These are phyloP conservation scores for Passer montanus DNA, from an alignment of 2,113 vertebrate genomes.

Conservation along the genomic window DNA sequence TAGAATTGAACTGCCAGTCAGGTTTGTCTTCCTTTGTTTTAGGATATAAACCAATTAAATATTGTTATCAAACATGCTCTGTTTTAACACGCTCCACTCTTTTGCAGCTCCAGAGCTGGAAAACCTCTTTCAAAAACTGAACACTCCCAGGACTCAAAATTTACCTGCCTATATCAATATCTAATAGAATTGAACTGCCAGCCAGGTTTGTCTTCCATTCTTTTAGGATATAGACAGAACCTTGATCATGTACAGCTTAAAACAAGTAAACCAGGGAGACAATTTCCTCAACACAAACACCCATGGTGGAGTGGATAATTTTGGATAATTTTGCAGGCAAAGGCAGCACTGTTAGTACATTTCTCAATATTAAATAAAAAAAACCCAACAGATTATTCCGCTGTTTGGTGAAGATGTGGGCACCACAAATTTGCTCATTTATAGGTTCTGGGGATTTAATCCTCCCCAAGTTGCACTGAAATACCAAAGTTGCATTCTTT, in stretches of 20 bases:
- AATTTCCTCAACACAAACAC: not conserved
- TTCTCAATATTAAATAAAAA: not conserved
- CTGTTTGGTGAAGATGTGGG: not conserved
- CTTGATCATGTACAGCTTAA: not conserved
- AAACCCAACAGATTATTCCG: not conserved
- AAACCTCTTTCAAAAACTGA: not conserved
- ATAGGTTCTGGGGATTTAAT: not conserved
- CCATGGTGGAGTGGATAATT: fast-evolving
- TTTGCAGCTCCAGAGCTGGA: not conserved
- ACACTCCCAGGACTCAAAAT: not conserved
- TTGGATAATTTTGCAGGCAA: not conserved
- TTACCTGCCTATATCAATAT: not conserved
- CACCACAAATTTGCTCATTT: not conserved
- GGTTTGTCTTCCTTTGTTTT: not conserved
- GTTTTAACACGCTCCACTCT: not conserved
- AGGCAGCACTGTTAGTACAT: not conserved
- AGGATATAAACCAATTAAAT: not conserved
- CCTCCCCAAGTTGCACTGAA: not conserved
- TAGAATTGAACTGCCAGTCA: not conserved
- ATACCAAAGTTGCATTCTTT: not conserved
- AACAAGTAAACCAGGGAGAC: not conserved
- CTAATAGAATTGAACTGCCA: not conserved
- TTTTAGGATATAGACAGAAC: not conserved
- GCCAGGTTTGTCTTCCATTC: not conserved
- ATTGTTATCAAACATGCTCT: not conserved